Base-by-base conservation (phyloP, 2,888 invertebrate genomes). In the Aleiodes testaceus region DNA sequence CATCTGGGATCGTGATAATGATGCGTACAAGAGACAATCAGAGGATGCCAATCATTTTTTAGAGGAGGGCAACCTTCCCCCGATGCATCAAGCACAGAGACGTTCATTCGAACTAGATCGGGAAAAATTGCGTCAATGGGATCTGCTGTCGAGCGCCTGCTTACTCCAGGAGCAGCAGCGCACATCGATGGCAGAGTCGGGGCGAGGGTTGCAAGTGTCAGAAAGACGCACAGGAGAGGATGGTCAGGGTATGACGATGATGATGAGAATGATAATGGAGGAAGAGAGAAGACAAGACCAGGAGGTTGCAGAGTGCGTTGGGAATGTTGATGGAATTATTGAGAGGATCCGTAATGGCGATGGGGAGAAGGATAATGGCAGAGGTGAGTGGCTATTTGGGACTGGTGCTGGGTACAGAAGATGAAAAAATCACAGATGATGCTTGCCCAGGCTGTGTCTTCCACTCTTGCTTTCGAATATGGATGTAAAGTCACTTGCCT, bases 61-160 rank as follows among this genome's bases (percentile, higher is more conserved):
- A 88, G 88, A 82, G 84, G 87, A 88, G 80, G 88, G 88, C 87
- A 85, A 87, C 85, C 87, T 86, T 85, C 87, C 86, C 83, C 82
- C 84, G 80, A 66, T 77, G 77, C 78, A 68, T 78, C 81, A 72
- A 75, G 75, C 65, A 73, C 66, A 75, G 61, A 69, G 73, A 63
- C 82, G 82, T 50, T 83, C 85, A 72, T 88, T 89, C 85, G 88
- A 89, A 87, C 92, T 95, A 81, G 95, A 95, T 89, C 92, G 95
- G 80, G 95, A 95, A 88, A 95, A 94, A 79, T 90, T 95, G 79
- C 91, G 95, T 66, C 95, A 95, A 84, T 95, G 95, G 95, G 95
- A 95, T 88, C 91, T 95, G 81, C 91, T 95, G 92, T 95, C 95
- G 73, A 95, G 95, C 89, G 95, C 87, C 75, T 87, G 87, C 83